Conservation (phyloP, 2,113 vertebrate species). For the Catharus fuscescens region DNA sequence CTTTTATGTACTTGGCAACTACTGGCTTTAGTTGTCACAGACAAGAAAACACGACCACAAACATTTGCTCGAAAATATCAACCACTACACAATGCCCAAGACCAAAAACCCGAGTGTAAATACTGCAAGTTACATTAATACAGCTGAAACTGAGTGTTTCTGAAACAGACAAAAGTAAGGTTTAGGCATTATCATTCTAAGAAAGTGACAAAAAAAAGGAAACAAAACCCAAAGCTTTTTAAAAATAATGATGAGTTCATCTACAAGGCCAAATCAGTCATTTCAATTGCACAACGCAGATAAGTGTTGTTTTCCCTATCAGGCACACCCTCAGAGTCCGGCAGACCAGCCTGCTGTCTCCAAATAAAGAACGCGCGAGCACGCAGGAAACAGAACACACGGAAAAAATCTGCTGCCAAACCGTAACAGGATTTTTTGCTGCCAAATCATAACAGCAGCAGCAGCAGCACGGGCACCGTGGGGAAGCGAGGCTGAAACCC, state of each 20-base stretch:
- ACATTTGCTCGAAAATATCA: not conserved
- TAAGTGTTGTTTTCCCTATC: not conserved
- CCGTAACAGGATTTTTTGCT: not conserved
- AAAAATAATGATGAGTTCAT: not conserved
- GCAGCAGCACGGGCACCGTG: not conserved
- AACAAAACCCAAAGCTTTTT: not conserved
- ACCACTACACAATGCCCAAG: fast-evolving
- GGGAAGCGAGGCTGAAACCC: not conserved
- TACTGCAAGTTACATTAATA: not conserved
- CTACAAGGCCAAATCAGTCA: not conserved
- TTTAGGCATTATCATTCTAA: not conserved
- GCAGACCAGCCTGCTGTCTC: not conserved
- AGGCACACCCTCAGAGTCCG: not conserved
- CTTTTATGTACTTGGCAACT: not conserved
- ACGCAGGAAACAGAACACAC: not conserved
- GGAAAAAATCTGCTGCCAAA: not conserved
- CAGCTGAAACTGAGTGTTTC: not conserved
- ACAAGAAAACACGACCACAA: not conserved
- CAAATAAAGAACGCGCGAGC: not conserved
- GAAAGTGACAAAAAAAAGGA: not conserved
- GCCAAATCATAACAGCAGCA: not conserved
- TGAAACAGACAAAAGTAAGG: not conserved
- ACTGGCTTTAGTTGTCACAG: not conserved
- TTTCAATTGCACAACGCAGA: not conserved
- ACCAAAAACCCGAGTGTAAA: not conserved